Conservation (phyloP, 2,888 invertebrate genomes). For the Xestia ashworthii region DNA sequence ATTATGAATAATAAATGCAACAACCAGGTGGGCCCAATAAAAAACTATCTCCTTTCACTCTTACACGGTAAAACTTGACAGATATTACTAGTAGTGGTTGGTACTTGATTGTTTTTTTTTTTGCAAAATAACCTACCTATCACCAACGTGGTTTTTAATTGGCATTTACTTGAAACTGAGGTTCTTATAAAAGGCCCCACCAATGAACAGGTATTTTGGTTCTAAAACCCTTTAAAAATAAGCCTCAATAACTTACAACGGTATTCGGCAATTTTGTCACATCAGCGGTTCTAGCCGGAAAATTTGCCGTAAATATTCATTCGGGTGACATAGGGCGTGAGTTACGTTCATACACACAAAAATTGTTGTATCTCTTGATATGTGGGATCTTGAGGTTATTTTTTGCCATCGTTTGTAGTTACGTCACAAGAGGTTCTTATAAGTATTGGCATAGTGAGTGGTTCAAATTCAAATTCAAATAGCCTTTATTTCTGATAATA, state of each 20-base stretch:
- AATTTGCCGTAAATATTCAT: conserved; percentile 65
- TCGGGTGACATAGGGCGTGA: conserved; percentile 68
- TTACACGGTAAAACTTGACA: background rate
- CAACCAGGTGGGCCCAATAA: too few relatives aligned
- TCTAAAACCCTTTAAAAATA: conserved; percentile 44
- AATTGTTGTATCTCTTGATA: conserved; percentile 67
- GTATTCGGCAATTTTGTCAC: conserved; percentile 58
- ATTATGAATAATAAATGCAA: too few relatives aligned
- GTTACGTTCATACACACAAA: conserved; percentile 64
- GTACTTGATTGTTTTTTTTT: background rate
- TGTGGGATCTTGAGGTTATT: conserved; percentile 42
- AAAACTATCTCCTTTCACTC: too few relatives aligned
- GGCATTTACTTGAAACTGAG: conserved; percentile 26
- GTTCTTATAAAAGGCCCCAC: background rate
- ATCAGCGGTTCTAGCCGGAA: conserved; percentile 41
- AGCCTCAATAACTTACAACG: conserved; percentile 39
- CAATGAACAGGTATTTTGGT: conserved; percentile 17
- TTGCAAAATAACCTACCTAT: background rate
- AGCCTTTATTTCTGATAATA: too few relatives aligned
- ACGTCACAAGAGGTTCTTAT: conserved; percentile 5
- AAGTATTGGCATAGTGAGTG: background rate
- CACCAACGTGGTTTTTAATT: conserved; percentile 4
- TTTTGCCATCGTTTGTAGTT: conserved; percentile 21
- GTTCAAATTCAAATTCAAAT: too few relatives aligned
- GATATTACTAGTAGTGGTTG: background rate